Conservation (phyloP, 2,888 invertebrate species). For the Elmis aenea region DNA sequence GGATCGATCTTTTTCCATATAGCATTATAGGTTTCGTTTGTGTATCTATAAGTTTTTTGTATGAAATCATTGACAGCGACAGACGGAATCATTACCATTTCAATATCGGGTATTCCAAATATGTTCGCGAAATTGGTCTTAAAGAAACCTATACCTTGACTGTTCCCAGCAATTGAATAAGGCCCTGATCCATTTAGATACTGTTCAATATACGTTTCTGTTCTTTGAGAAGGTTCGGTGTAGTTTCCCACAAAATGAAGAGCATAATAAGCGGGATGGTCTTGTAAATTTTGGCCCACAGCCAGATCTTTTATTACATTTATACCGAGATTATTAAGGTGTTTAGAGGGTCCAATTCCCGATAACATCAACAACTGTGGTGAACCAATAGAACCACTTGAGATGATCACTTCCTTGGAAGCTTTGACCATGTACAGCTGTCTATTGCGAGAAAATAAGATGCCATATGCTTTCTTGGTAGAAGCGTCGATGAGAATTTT, state of each 20-base stretch:
- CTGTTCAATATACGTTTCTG: conserved; percentile 15
- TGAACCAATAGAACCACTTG: conserved; percentile 74
- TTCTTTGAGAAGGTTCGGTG: conserved; percentile 9
- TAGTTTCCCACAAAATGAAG: conserved; percentile 52
- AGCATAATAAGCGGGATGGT: conserved; percentile 67
- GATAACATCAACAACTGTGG: conserved; percentile 80
- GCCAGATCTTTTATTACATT: conserved; percentile 58
- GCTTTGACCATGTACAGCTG: conserved; percentile 53
- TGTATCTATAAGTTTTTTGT: conserved; percentile 9
- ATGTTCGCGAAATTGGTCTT: conserved; percentile 15
- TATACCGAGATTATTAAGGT: conserved; percentile 56
- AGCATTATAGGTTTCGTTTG: no score
- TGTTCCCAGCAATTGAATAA: conserved; percentile 25
- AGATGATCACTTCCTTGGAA: conserved; percentile 67
- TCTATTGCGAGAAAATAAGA: conserved; percentile 60
- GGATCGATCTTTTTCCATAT: conserved; percentile 13
- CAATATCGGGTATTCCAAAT: conserved; percentile 20
- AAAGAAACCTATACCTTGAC: conserved; percentile 21
- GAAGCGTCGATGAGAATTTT: conserved; percentile 58
- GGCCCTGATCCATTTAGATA: conserved; percentile 25
- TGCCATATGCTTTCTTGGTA: conserved; percentile 57
- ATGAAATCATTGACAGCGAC: conserved; percentile 4
- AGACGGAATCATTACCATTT: conserved; percentile 13
- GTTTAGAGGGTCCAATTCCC: conserved; percentile 66
- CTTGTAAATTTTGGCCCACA: conserved; percentile 73